Evolutionary conservation across 2,797 vertebrate genomes (phyloP), one percentile per base, ranked within the genome.

Genomic region (Lagocephalus sceleratus): DNA sequence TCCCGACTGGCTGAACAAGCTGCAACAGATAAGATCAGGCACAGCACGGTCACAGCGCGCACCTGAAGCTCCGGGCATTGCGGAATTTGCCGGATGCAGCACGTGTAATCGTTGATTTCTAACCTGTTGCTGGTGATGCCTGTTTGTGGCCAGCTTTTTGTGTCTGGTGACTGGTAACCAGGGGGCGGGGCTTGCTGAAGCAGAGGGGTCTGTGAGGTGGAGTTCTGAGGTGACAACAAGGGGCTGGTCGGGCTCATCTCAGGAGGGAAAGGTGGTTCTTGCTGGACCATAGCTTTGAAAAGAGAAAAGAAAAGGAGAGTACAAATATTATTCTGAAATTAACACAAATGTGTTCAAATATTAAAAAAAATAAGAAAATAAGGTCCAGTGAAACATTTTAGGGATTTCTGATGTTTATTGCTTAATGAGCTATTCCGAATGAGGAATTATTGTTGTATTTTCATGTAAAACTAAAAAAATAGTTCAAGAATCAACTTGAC

Each of bases 141-240:
- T 39, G 92, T 89, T 80, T 93, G 94, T 81, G 93, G 94, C 96
- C 96, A 98, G 84, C 81, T 92, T 88, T 96, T 97, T 81, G 95
- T 90, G 73, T 97, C 95, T 19, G 94, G 91, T 10, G 95, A 93
- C 89, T 96, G 94, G 88, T 95, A 98, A 63, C 94, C 92, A 11
- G 94, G 79, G 1, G 93, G 90, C 0, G 92, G 91, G 1, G 92
- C 86, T n/a, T 94, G 92, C 78, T 95, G 94, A 57, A 96, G 92
- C 88, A 97, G 79, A 79, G 94, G 91, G 85, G 91, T 96, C 85
- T 95, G 95, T 48, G 93, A 90, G 46, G 91, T 89, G 32, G 94
- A 88, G 74, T 94, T 92, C 54, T 94, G 94, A 73, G 95, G 93
- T 1, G 94, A 95, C 84, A 97, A 89, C 86, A 96, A 75, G 8